Evolutionary conservation across 2,888 invertebrate genomes (phyloP).

Genomic region (Steinernema carpocapsae): DNA sequence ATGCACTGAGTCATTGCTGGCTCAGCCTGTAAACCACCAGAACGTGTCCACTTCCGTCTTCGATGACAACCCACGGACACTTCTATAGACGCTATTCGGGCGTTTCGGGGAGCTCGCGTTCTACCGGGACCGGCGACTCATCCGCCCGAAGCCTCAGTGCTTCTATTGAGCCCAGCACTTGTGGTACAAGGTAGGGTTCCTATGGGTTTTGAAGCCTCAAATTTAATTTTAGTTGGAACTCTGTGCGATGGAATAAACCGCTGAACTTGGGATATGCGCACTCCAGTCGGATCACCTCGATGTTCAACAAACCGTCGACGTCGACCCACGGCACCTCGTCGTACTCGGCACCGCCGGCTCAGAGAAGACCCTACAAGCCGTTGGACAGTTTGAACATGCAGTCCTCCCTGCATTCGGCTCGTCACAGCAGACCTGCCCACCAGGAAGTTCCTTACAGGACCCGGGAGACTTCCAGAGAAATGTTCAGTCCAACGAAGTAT

Average conservation of each 20-base stretch:
- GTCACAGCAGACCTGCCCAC: background rate
- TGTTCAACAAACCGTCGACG: conserved; percentile 24
- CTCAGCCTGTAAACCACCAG: background rate
- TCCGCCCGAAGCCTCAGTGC: conserved; percentile 13
- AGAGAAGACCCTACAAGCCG: conserved; percentile 13
- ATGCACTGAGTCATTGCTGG: conserved; percentile 18
- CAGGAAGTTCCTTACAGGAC: conserved; percentile 10
- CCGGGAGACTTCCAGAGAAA: background rate
- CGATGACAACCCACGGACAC: conserved; percentile 18
- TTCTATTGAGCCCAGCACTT: conserved; percentile 25
- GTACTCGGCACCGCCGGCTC: conserved; percentile 15
- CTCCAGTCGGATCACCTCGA: conserved; percentile 8
- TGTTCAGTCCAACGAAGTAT: background rate
- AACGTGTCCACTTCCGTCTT: no score
- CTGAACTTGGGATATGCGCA: conserved; percentile 9
- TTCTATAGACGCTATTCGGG: conserved; percentile 23
- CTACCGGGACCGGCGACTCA: conserved; percentile 16
- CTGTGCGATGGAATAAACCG: conserved; percentile 20
- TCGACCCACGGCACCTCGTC: background rate
- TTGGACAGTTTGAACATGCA: conserved; percentile 8
- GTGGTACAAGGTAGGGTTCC: conserved; percentile 32
- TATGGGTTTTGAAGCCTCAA: no score
- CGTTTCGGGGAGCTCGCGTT: conserved; percentile 9
- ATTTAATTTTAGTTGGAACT: conserved; percentile 21
- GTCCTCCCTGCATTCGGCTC: background rate